Evolutionary conservation across 2,888 invertebrate genomes (phyloP), one percentile per base, ranked within the genome.

Genomic region (Petrolisthes cinctipes): DNA sequence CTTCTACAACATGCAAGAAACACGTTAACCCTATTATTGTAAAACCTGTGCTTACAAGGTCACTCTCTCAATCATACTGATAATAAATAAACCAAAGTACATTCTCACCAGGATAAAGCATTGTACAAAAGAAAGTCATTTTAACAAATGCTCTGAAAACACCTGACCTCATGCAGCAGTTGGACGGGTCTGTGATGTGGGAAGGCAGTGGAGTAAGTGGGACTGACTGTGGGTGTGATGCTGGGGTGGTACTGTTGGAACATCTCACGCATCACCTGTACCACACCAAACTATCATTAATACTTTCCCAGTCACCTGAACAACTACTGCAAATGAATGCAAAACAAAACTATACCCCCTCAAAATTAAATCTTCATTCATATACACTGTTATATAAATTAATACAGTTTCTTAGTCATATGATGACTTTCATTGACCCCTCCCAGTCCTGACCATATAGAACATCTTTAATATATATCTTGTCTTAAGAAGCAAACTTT

Each of bases 121-220:
- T 17, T 14, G 17, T 11, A 66, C 11, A 17, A 66, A 66, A 66
- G 66, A 66, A 66, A 17, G 66, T 14, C 11, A 17, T 14, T 14
- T 14, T 11, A 66, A 66, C 14, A 17, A 66, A 66, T 11, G 66
- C 1, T 14, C 66, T 66, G 66, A 66, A 66, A 17, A 14, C 17
- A 14, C 66, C 71, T 14, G n/a, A 78, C 82, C 82, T 82, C 82
- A 37, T 82, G 66, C 3, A 82, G 68, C n/a, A 68, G 82, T 17
- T 68, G 66, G 53, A 82, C 56, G 53, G 82, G 82, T 4, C 82
- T 37, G n/a, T 82, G 82, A 17, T 66, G 66, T 14, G 82, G 68
- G 51, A 82, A 68, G n/a, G 68, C 51, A 14, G 66, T 66, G 51
- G 66, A 14, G 61, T 1, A 57, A 7, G 57, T 57, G 82, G 82